Evolutionary conservation across 2,888 invertebrate genomes (phyloP).

Genomic region (Plagodis dolabraria): DNA sequence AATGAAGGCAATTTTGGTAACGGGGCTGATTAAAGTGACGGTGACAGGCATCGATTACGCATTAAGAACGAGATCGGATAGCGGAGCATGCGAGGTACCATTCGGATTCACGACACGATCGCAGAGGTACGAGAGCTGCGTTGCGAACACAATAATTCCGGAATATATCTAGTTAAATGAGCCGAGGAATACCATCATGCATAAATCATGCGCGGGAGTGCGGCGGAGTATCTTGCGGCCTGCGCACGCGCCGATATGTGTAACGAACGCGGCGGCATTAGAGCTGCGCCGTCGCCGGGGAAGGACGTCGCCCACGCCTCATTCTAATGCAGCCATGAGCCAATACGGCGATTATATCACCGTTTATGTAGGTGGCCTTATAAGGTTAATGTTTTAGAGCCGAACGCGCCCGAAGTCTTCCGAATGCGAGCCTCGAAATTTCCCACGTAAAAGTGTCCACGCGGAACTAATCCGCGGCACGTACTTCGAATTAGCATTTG

Average conservation of each 20-base stretch:
- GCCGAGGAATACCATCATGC: constrained; percentile 70
- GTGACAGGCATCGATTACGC: constrained; percentile 62
- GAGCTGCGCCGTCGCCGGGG: constrained; percentile 60
- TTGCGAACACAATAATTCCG: constrained; percentile 73
- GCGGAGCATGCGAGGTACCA: constrained; percentile 31
- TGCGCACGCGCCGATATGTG: constrained; percentile 63
- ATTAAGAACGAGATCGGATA: constrained; percentile 46
- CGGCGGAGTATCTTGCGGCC: constrained; percentile 35
- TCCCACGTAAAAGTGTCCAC: constrained; percentile 66
- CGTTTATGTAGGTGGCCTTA: constrained; percentile 81
- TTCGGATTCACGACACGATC: constrained; percentile 69
- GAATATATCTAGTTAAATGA: constrained; percentile 78
- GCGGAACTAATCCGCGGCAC: constrained; percentile 78
- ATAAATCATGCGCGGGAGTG: constrained; percentile 73
- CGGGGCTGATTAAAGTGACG: constrained; percentile 65
- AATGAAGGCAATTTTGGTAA: constrained; percentile 72
- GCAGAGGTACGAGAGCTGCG: constrained; percentile 59
- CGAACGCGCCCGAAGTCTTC: constrained; percentile 39
- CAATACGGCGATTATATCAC: constrained; percentile 78
- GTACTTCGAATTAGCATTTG: constrained; percentile 80
- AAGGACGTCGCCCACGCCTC: constrained; percentile 77
- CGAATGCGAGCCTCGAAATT: constrained; percentile 40
- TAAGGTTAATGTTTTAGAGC: constrained; percentile 78
- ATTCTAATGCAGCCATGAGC: constrained; percentile 64
- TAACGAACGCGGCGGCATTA: constrained; percentile 56